Percentiles rank a stretch among this genome's conserved stretches.
phyloP scores from a whole-genome alignment of 1,140 invertebrate genomes.

The Pseudomyrmex sp. region DNA sequence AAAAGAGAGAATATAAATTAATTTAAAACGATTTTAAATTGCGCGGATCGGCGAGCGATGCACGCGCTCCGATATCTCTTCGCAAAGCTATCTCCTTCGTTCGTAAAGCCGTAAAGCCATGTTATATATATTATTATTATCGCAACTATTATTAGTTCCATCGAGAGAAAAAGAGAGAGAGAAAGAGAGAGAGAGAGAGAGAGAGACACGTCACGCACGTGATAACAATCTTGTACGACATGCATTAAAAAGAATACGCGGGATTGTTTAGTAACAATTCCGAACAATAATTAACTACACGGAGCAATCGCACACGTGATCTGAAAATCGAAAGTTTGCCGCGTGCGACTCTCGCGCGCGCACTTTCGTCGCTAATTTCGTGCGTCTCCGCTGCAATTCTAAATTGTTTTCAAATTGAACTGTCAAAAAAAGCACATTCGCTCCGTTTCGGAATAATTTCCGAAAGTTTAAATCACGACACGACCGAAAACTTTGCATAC shows the following conservation, averaged over 20 bases:
- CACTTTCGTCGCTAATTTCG: background rate
- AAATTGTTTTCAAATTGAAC: background rate
- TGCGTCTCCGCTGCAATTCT: background rate
- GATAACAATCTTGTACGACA: slow-evolving; percentile 52
- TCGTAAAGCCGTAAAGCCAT: slow-evolving; percentile 36
- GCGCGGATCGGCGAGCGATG: background rate
- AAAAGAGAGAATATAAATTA: slow-evolving; percentile 5
- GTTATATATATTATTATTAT: slow-evolving; percentile 60
- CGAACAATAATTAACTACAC: background rate
- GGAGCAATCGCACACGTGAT: background rate
- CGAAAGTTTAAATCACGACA: background rate
- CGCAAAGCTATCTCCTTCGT: slow-evolving; percentile 18
- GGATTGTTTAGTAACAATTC: too few species aligned
- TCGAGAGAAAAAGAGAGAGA: slow-evolving; percentile 21
- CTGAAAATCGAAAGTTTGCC: background rate
- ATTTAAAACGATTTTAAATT: slow-evolving; percentile 19
- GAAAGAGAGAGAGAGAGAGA: slow-evolving; percentile 10
- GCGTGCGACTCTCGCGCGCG: background rate
- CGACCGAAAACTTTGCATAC: background rate
- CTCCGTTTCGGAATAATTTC: background rate
- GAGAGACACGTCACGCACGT: background rate
- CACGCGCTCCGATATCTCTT: slow-evolving; percentile 25
- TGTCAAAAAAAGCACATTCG: background rate
- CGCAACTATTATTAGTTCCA: slow-evolving; percentile 55
- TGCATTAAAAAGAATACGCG: slow-evolving; percentile 26